A percentile compares a stretch with the other conserved stretches of the same genome.
phyloP scores from a whole-genome alignment of 1,140 invertebrate genomes.

The Lepidostoma basale region DNA sequence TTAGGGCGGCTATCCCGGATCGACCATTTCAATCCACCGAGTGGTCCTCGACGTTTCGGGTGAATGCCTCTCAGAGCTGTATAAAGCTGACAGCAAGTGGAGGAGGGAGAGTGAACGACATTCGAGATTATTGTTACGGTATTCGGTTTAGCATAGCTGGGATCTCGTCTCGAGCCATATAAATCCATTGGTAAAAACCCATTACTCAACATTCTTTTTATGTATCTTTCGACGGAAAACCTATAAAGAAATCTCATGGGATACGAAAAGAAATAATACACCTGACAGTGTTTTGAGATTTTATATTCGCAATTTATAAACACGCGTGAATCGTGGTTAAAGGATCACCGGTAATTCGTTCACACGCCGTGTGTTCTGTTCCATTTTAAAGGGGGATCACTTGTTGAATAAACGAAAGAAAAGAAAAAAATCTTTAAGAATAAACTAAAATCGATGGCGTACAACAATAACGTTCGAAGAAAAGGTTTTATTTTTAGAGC shows the following conservation, averaged over 20 bases:
- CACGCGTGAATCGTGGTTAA: no score
- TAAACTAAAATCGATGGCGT: background rate
- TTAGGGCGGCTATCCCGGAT: conserved; percentile 1
- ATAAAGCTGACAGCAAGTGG: conserved; percentile 13
- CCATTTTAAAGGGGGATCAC: no score
- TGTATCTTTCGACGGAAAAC: background rate
- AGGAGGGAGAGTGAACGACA: background rate
- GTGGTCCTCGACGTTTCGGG: conserved; percentile 7
- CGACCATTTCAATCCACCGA: background rate
- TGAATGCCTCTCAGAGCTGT: background rate
- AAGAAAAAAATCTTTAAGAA: background rate
- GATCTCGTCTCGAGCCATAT: background rate
- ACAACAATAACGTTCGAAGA: background rate
- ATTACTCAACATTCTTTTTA: background rate
- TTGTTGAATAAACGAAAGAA: background rate
- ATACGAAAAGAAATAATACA: no score
- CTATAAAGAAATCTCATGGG: no score
- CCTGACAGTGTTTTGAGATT: no score
- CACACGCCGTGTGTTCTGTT: no score
- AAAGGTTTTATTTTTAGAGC: background rate
- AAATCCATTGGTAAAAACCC: background rate
- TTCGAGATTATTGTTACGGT: background rate
- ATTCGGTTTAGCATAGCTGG: background rate
- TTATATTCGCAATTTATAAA: no score
- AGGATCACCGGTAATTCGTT: no score